phyloP scores from a whole-genome alignment of 2,888 invertebrate species.

The Callyntrura sp. region DNA sequence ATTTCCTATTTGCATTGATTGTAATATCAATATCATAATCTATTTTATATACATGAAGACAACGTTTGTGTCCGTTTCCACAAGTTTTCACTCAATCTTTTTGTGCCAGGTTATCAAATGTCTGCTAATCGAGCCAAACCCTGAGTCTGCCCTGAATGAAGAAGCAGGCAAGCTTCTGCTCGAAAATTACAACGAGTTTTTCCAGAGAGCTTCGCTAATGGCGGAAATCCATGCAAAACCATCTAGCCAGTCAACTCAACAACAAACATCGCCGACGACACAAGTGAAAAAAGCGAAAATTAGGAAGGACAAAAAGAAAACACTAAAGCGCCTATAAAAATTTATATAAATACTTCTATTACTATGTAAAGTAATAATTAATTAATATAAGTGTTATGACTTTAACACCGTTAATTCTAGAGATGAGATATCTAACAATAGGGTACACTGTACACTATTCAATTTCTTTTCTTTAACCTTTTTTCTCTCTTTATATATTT shows the following conservation, averaged over 20 bases:
- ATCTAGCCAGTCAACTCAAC: conserved; percentile 53
- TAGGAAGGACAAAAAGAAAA: conserved; percentile 93
- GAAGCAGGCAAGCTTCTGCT: conserved; percentile 97
- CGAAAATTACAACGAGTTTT: conserved; percentile 97
- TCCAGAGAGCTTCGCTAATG: conserved; percentile 94
- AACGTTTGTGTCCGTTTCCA: no score
- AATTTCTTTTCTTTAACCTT: background rate
- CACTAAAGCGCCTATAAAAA: conserved; percentile 93
- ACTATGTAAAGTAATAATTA: background rate
- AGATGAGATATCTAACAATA: no score
- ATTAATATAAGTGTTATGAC: background rate
- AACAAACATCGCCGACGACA: conserved; percentile 59
- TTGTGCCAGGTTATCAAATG: conserved; percentile 94
- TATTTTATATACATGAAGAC: no score
- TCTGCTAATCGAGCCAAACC: conserved; percentile 98
- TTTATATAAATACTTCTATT: background rate
- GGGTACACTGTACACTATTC: background rate
- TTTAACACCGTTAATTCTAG: no score
- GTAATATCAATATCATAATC: no score
- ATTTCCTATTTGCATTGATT: no score
- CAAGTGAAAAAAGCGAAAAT: conserved; percentile 87
- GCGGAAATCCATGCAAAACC: conserved; percentile 93
- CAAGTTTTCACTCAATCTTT: no score
- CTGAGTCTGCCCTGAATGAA: conserved; percentile 98
- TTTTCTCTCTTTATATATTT: no score